These are phyloP conservation scores for Pristionchus arcanus DNA, from an alignment of 2,888 invertebrate genomes.

Conservation along the genomic window DNA sequence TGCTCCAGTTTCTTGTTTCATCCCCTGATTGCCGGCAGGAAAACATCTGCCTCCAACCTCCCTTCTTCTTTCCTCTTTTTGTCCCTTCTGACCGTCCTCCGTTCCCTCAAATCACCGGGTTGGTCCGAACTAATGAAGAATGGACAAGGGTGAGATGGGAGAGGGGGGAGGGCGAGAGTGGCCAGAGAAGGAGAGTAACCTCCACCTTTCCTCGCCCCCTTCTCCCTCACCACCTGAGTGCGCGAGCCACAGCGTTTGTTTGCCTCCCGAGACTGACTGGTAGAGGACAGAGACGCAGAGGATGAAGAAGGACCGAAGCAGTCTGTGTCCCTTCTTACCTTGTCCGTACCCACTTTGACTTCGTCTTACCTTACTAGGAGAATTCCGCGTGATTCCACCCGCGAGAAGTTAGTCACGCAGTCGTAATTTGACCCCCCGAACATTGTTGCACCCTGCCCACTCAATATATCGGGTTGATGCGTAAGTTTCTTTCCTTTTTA, in stretches of 20 bases:
- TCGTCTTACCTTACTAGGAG: not conserved
- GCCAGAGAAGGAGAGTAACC: constrained; percentile 38
- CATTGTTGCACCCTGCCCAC: no score
- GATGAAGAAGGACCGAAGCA: not conserved
- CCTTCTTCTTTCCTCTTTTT: not conserved
- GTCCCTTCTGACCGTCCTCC: not conserved
- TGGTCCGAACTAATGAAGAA: constrained; percentile 46
- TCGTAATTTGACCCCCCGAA: no score
- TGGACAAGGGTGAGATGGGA: not conserved
- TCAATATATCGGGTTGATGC: no score
- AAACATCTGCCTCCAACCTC: constrained; percentile 14
- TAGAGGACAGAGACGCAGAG: constrained; percentile 48
- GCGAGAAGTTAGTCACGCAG: not conserved
- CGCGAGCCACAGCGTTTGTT: constrained; percentile 17
- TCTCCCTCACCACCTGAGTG: constrained; percentile 47
- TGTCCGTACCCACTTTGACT: not conserved
- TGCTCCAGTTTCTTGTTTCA: not conserved
- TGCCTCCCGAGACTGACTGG: constrained; percentile 38
- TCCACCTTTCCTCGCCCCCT: constrained; percentile 29
- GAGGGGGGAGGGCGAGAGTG: constrained; percentile 22
- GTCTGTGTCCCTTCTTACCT: not conserved
- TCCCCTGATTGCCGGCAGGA: not conserved
- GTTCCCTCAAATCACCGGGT: constrained; percentile 40
- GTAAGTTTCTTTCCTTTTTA: no score
- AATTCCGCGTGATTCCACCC: not conserved